A percentile compares a stretch with the other conserved stretches of the same genome.
These are phyloP conservation scores for Ectemnius lituratus DNA, from an alignment of 2,888 invertebrate genomes.

Conservation along the genomic window DNA sequence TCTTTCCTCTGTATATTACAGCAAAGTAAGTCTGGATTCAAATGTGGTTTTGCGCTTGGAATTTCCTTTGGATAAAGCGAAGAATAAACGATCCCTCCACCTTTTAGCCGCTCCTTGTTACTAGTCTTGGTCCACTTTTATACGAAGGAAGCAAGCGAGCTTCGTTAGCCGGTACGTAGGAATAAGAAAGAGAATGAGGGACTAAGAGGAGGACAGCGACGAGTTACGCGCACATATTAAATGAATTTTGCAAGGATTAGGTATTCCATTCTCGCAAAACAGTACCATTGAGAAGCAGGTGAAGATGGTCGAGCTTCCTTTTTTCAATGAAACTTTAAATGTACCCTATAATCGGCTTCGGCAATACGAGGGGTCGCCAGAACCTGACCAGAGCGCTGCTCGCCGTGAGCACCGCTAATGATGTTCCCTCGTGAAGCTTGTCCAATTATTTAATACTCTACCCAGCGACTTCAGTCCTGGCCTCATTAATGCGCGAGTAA, in stretches of 20 bases:
- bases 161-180: background rate
- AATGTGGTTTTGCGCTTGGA: background rate
- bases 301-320: background rate
- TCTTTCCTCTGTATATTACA: no score
- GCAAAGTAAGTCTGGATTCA: background rate
- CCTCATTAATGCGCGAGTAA: background rate
- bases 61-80: background rate
- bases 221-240: background rate
- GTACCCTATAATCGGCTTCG: background rate
- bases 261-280: background rate
- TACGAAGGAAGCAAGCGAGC: background rate
- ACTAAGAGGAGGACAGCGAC: no score
- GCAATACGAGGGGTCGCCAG: background rate
- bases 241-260: conserved; percentile 1
- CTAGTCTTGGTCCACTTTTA: background rate
- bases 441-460: background rate
- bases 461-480: background rate
- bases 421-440: no score
- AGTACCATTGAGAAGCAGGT: background rate
- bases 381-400: background rate
- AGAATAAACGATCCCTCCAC: background rate
- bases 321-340: conserved; percentile 1
- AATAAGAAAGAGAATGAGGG: no score
- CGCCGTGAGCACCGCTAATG: no score
- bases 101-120: background rate